Base-by-base conservation (phyloP, 2,888 invertebrate genomes). In the Cephalotes varians region DNA sequence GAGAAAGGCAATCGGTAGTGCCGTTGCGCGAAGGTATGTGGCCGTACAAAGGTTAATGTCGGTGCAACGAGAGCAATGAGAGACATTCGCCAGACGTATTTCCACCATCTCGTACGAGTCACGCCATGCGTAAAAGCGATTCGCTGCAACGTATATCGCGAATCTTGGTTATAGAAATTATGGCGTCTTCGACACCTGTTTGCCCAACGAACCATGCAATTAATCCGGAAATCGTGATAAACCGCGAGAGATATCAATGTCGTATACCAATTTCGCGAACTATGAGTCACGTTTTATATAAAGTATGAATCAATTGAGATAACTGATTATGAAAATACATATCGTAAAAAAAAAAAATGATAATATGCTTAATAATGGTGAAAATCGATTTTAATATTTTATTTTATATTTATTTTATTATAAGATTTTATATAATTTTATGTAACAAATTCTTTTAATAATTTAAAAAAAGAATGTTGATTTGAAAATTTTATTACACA, bases 11-110 rank as follows among this genome's bases (percentile, higher is more conserved):
- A 58, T 62, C 65, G 58, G 72, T 81, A 73, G 80, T 40, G 69
- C 60, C 65, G 79, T 82, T 71, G 77, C 83, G 56, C 85, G 54
- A 21, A 85, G 73, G 67, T 84, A 83, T 71, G 79, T 71, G 85
- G 84, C 83, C 54, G 84, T 82, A 85, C 83, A 86, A 85, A 88
- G 87, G 87, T 88, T 88, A 88, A 88, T 88, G 86, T 60, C 86
- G 83, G 84, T 71, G 84, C 83, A 87, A 87, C 76, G 83, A 87
- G 86, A 87, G 80, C 83, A 87, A 87, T 49, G n/a, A 65, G 85
- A 85, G 82, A 82, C 74, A 76, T 81, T 76, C 72, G 47, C 67
- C 74, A 77, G 81, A 80, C 34, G 7, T 25, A 51, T 69, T 83
- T 69, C 58, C 67, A 40, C 21, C 69, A 25, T 21, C 40, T 64